These are phyloP conservation scores for Arothron firmamentum DNA, from an alignment of 2,113 vertebrate genomes.

Conservation along the genomic window DNA sequence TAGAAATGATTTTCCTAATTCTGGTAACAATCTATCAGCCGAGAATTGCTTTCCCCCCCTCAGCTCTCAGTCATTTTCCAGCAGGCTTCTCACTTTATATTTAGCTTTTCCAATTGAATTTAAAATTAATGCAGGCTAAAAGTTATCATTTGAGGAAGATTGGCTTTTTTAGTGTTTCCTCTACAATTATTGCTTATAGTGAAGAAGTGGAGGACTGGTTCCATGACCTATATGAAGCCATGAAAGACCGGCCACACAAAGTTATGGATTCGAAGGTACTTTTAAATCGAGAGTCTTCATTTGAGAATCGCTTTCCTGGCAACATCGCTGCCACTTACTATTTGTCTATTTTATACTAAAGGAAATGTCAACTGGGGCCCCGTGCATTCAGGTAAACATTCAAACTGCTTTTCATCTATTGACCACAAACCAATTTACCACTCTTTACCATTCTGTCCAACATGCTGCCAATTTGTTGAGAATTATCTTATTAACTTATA, in stretches of 20 bases:
- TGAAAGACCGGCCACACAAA: conserved; percentile 42
- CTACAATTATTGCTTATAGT: conserved; percentile 36
- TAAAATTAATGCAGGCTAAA: conserved; percentile 17
- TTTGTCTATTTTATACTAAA: not conserved
- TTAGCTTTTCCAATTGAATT: conserved; percentile 32
- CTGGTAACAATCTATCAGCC: conserved; percentile 6
- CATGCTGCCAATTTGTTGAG: no score
- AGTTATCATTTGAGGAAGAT: conserved; percentile 22
- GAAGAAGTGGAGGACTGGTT: conserved; percentile 62
- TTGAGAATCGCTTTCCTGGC: not conserved
- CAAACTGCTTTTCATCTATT: not conserved
- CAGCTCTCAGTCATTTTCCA: conserved; percentile 5
- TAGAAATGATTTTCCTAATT: conserved; percentile 20
- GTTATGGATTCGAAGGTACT: conserved; percentile 28
- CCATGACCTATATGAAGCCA: conserved; percentile 44
- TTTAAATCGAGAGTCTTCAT: not conserved
- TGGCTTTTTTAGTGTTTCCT: not conserved
- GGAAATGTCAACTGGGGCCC: conserved; percentile 2
- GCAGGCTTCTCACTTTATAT: conserved; percentile 12
- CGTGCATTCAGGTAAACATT: conserved; percentile 34
- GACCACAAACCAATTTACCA: not conserved
- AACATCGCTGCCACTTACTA: not conserved
- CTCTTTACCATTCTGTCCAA: no score
- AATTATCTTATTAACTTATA: no score
- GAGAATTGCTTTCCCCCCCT: conserved; percentile 24